Percentiles rank a stretch among this genome's conserved stretches.
These are phyloP conservation scores for Pseudomugil tenellus DNA, from an alignment of 2,797 vertebrate species.

Conservation along the genomic window DNA sequence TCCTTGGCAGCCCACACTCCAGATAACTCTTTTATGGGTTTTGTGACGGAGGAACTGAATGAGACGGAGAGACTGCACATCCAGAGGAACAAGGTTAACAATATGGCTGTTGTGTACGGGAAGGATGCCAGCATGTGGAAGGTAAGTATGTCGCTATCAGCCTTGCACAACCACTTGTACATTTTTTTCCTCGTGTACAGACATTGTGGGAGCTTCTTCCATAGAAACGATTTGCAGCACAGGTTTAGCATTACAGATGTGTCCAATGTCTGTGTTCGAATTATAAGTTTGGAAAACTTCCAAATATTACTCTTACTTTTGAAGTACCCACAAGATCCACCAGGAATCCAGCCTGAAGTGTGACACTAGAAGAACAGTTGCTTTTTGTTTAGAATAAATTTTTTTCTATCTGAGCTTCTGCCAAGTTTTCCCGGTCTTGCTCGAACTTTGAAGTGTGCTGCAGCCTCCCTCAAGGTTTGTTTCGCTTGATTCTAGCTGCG, in stretches of 20 bases:
- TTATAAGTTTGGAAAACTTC: slow-evolving; percentile 14
- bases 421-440: slow-evolving; percentile 37
- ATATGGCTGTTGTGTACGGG: slow-evolving; percentile 96
- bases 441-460: slow-evolving; percentile 63
- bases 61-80: slow-evolving; percentile 88
- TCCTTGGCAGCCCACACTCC: slow-evolving; percentile 92
- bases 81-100: slow-evolving; percentile 89
- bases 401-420: slow-evolving; percentile 50
- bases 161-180: too few relatives aligned
- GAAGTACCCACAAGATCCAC: slow-evolving; percentile 45
- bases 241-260: not conserved
- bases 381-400: slow-evolving; percentile 65
- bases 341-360: slow-evolving; percentile 48
- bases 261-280: slow-evolving; percentile 1
- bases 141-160: slow-evolving; percentile 75
- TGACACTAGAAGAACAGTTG: slow-evolving; percentile 46
- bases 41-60: slow-evolving; percentile 95
- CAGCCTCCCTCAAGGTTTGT: slow-evolving; percentile 54
- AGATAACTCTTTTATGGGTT: slow-evolving; percentile 99
- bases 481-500: slow-evolving; percentile 42
- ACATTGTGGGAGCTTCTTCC: not conserved
- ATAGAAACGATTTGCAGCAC: not conserved
- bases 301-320: slow-evolving; percentile 13
- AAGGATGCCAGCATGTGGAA: slow-evolving; percentile 98
- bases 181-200: not conserved